Conservation (phyloP, 2,113 vertebrate species). For the Peromyscus maniculatus region DNA sequence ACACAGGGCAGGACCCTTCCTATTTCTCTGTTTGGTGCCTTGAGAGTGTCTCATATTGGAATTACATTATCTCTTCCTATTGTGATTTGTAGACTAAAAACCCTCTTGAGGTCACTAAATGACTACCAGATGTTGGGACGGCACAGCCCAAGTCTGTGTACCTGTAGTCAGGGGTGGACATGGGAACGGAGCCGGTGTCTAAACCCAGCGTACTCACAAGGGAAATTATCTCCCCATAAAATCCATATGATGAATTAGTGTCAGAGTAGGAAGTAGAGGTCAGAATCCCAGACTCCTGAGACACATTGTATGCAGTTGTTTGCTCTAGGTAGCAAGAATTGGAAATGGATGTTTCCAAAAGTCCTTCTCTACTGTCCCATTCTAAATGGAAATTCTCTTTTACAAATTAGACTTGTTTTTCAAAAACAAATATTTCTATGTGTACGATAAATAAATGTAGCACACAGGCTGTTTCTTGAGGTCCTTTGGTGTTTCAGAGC, state of each 20-base stretch:
- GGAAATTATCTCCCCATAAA: constrained; percentile 40
- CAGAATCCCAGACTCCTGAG: constrained; percentile 20
- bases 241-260: constrained; percentile 9
- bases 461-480: background rate
- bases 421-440: constrained; percentile 10
- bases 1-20: background rate
- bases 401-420: constrained; percentile 39
- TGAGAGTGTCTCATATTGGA: constrained; percentile 42
- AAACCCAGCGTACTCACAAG: constrained; percentile 15
- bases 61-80: constrained; percentile 5
- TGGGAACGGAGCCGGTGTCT: background rate
- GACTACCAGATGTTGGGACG: constrained; percentile 50
- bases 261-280: background rate
- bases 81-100: constrained; percentile 22
- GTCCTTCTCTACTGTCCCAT: background rate
- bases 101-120: background rate
- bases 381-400: constrained; percentile 21
- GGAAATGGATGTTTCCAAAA: constrained; percentile 43
- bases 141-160: constrained; percentile 12
- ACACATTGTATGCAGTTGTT: background rate
- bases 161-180: background rate
- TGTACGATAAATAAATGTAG: background rate
- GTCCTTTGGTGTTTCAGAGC: background rate
- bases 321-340: background rate
- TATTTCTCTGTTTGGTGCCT: background rate